Evolutionary conservation across 1,140 invertebrate genomes (phyloP), one percentile per base, ranked within the genome.

Genomic region (Harlomillsia oculata): DNA sequence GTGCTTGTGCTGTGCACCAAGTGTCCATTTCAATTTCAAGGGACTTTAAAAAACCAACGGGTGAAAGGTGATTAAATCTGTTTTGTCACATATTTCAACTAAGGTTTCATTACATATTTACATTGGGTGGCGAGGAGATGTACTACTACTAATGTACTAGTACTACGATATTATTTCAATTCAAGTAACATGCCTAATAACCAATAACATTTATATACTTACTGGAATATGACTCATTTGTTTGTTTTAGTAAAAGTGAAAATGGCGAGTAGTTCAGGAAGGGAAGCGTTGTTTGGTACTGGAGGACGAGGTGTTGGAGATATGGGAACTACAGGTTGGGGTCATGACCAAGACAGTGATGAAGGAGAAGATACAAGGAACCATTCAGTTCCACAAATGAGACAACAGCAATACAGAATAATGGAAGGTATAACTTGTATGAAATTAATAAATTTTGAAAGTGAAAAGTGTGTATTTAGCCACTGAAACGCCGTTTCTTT

Each of bases 311-410:
- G 66, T 11, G 74, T 76, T 62, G 74, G 70, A 5, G 74, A 76
- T 55, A 67, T 66, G 13, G 74, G 73, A 23, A 73, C 71, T 5
- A 73, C 71, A 14, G 72, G 70, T 48, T 76, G 74, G 74, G 72
- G 69, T 36, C 70, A 74, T 20, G 71, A 73, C 20, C 65, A 70
- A 5, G 69, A 69, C 20, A 69, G 58, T 21, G 50, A 53, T 13
- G 53, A 50, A 18, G 25, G 29, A 9, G 52, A 64, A 18, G 43
- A 56, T 9, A 64, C 62, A 3, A 55, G 52, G 21, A 20, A 45
- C 9, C 45, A 46, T 32, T 37, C 37, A 18, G 58, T 70, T 21
- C 62, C 67, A 2, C 28, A 67, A 2, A 54, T 75, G 5, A 66
- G 68, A 28, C 64, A 68, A 23, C 55, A 67, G 11, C 73, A 75